Conservation (phyloP, 2,888 invertebrate species). For the Sarcophaga caerulescens region DNA sequence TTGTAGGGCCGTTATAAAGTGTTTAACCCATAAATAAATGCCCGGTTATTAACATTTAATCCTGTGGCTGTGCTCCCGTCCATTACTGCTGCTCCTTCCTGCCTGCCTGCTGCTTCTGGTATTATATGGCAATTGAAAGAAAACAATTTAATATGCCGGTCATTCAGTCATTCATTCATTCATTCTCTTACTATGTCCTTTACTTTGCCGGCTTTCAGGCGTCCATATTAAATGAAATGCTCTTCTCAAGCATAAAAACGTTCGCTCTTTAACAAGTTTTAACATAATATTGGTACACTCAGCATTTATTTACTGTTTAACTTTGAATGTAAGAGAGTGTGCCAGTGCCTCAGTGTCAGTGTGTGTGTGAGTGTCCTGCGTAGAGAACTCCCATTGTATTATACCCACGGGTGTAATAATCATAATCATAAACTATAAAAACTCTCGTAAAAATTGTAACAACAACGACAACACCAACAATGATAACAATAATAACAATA, state of each 20-base stretch:
- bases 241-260: too few species aligned
- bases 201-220: neutral
- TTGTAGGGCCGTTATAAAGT: neutral
- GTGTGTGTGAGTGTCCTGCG: too few species aligned
- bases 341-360: too few species aligned
- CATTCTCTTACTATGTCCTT: neutral
- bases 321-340: too few species aligned
- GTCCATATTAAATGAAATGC: too few species aligned
- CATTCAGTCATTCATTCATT: neutral
- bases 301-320: too few species aligned
- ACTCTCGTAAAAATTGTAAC: neutral
- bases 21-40: conserved; percentile 44
- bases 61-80: neutral
- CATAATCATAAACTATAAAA: conserved; percentile 56
- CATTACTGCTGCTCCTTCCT: conserved; percentile 11
- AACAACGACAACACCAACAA: neutral
- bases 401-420: conserved; percentile 42
- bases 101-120: neutral
- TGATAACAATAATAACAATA: neutral
- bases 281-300: conserved; percentile 7
- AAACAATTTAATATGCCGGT: conserved; percentile 49
- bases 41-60: conserved; percentile 52
- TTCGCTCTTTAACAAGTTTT: neutral
- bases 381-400: neutral
- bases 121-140: neutral